Conservation (phyloP, 2,888 invertebrate species). For the Cephus pulcher region DNA sequence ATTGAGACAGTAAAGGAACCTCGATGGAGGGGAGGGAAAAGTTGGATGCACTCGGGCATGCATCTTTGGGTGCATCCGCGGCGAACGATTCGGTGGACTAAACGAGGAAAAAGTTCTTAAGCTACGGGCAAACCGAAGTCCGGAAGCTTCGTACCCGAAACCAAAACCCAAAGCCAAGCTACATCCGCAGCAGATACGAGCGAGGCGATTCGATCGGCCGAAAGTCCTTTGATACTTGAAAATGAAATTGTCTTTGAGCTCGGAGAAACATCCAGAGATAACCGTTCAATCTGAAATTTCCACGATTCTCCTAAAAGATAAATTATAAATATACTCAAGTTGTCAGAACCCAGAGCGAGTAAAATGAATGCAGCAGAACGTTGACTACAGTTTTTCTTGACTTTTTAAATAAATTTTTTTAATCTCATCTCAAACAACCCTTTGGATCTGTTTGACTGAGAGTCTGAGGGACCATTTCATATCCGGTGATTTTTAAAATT, state of each 20-base stretch:
- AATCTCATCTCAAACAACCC: background rate
- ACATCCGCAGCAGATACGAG: background rate
- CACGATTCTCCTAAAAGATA: no score
- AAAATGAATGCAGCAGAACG: background rate
- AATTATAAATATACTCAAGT: no score
- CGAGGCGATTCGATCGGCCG: background rate
- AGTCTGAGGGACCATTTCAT: background rate
- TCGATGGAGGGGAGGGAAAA: background rate
- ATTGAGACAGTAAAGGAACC: background rate
- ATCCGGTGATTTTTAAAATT: slow-evolving; percentile 1
- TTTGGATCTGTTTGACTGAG: background rate
- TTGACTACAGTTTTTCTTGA: background rate
- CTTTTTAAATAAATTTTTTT: background rate
- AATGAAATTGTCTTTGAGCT: background rate
- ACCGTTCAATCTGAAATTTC: background rate
- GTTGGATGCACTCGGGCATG: background rate
- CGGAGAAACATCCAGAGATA: background rate
- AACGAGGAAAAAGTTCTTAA: background rate
- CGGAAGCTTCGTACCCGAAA: background rate
- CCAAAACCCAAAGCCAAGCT: background rate
- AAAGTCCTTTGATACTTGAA: background rate
- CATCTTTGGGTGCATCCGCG: background rate
- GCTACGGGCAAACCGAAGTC: background rate
- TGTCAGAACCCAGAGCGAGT: no score
- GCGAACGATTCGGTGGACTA: background rate